Conservation (phyloP, 2,797 vertebrate genomes). For the Rhynchotus rufescens region DNA sequence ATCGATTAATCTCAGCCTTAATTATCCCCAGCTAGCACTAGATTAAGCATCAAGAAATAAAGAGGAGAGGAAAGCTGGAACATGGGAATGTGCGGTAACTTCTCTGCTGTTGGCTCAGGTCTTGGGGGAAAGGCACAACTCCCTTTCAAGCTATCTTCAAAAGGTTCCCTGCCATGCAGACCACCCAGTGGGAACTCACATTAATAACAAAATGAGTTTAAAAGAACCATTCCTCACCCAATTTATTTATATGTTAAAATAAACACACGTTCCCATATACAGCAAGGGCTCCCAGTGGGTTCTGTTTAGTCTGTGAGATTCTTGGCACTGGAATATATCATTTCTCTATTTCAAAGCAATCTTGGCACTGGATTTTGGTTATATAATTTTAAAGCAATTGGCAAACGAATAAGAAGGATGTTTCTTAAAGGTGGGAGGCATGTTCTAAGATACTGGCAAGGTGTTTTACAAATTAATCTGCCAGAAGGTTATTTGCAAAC, state of each 20-base stretch:
- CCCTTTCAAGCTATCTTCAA: slow-evolving; percentile 60
- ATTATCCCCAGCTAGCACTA: not conserved
- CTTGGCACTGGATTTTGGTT: slow-evolving; percentile 35
- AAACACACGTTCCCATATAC: not conserved
- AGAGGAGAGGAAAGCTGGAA: slow-evolving; percentile 18
- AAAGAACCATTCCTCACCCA: slow-evolving; percentile 12
- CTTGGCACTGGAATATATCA: not conserved
- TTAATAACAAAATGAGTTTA: not conserved
- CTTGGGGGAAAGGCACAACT: not conserved
- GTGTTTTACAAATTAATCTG: slow-evolving; percentile 50
- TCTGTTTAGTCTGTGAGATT: slow-evolving; percentile 60
- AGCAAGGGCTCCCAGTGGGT: slow-evolving; percentile 42
- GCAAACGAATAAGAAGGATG: slow-evolving; percentile 2
- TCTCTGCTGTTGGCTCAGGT: not conserved
- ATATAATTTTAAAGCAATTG: slow-evolving; percentile 33
- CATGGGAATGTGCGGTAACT: not conserved
- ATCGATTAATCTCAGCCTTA: slow-evolving; percentile 10
- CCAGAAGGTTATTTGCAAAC: slow-evolving; percentile 38
- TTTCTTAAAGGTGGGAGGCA: not conserved
- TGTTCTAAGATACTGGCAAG: slow-evolving; percentile 9
- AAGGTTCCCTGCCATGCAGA: slow-evolving; percentile 12
- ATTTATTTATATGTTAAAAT: slow-evolving; percentile 49
- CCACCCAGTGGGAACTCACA: slow-evolving; percentile 26
- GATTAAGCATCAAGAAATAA: not conserved
- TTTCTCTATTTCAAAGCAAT: slow-evolving; percentile 40